Conservation (phyloP, 2,113 vertebrate genomes). For the Rhea pennata region DNA sequence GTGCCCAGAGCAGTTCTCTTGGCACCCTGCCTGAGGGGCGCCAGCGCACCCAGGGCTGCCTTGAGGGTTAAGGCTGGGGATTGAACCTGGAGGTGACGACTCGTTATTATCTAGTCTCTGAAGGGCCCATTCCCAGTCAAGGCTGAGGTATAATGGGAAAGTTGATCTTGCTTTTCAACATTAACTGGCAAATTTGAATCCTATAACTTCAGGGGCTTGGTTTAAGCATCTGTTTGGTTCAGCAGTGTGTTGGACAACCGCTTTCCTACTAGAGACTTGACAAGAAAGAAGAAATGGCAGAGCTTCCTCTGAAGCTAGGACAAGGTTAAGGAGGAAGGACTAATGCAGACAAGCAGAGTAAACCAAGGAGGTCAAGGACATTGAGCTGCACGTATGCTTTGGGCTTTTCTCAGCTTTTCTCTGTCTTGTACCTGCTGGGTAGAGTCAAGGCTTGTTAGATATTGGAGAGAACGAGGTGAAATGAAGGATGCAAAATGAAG, state of each 20-base stretch:
- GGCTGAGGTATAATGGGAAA: background rate
- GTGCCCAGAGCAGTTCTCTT: no score
- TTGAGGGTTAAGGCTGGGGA: background rate
- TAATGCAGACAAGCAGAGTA: background rate
- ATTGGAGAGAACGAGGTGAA: background rate
- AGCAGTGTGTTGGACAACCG: no score
- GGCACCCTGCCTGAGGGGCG: background rate
- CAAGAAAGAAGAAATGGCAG: background rate
- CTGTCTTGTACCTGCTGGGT: background rate
- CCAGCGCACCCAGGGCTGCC: background rate
- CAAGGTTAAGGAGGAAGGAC: background rate
- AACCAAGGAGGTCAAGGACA: rapidly evolving
- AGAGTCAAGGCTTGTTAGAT: background rate
- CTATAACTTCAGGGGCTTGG: background rate
- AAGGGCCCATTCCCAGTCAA: background rate
- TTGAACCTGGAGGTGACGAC: background rate
- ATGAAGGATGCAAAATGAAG: background rate
- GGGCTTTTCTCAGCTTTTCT: background rate
- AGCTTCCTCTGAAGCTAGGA: background rate
- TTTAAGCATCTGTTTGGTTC: background rate
- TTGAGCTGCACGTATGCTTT: background rate
- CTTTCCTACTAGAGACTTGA: background rate
- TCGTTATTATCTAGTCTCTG: background rate
- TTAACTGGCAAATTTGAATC: background rate
- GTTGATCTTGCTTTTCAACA: background rate